Conservation (phyloP, 1,140 invertebrate genomes). For the Eumaeus atala region DNA sequence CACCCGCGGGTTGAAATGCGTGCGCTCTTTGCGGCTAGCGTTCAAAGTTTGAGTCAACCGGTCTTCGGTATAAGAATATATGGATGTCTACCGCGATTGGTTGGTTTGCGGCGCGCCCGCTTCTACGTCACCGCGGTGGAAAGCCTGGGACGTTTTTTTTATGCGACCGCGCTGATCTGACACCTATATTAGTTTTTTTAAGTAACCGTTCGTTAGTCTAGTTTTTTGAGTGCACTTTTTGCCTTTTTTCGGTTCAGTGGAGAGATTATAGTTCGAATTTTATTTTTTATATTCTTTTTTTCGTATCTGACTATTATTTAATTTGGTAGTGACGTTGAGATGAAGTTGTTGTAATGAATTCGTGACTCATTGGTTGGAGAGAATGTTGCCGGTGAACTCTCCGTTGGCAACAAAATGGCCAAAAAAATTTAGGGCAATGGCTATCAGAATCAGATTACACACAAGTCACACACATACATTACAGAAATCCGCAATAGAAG, state of each 20-base stretch:
- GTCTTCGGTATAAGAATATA: constrained; percentile 43
- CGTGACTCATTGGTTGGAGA: too few species aligned
- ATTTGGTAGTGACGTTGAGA: neutral
- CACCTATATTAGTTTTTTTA: constrained; percentile 1
- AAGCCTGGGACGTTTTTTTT: constrained; percentile 33
- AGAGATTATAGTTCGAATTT: constrained; percentile 1
- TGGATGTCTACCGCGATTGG: constrained; percentile 35
- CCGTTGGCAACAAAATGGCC: too few species aligned
- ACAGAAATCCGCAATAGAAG: too few species aligned
- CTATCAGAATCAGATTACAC: too few species aligned
- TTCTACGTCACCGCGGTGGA: constrained; percentile 42
- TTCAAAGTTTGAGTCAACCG: constrained; percentile 42
- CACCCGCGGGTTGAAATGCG: constrained; percentile 32
- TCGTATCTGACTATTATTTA: too few species aligned
- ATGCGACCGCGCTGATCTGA: constrained; percentile 18
- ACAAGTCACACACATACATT: too few species aligned
- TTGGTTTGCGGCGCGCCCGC: constrained; percentile 40
- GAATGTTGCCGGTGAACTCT: too few species aligned
- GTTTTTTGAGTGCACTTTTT: constrained; percentile 15
- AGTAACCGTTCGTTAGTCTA: constrained; percentile 24
- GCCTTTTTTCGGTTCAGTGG: neutral
- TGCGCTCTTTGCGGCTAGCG: constrained; percentile 37
- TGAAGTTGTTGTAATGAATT: too few species aligned
- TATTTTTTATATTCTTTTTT: neutral
- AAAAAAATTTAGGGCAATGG: too few species aligned